A percentile compares a stretch with the other conserved stretches of the same genome.
Evolutionary conservation across 2,113 vertebrate genomes (phyloP).

Genomic region (Bungarus multicinctus): DNA sequence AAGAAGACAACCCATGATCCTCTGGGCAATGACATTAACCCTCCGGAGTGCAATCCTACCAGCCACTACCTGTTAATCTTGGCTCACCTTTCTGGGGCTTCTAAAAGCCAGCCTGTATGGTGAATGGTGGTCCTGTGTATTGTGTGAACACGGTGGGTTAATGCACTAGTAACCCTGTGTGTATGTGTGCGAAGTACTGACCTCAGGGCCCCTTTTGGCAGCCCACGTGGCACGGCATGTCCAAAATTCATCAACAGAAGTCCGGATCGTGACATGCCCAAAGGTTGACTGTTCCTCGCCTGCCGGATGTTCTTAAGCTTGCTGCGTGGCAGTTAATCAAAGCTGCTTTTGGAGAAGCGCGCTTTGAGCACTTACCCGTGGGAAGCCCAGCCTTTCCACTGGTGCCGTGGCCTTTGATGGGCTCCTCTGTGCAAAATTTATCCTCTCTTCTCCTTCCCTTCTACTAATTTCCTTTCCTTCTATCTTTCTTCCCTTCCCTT

Average conservation of each 20-base stretch:
- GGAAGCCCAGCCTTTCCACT: not conserved
- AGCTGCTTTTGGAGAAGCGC: not conserved
- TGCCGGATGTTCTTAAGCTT: not conserved
- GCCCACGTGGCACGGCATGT: not conserved
- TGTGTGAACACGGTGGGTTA: not conserved
- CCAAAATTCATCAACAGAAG: not conserved
- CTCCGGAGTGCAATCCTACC: too few species aligned
- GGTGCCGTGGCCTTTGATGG: not conserved
- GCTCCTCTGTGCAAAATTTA: not conserved
- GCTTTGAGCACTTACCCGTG: too few species aligned
- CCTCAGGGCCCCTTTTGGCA: not conserved
- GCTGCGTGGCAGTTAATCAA: not conserved
- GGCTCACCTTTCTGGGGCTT: not conserved
- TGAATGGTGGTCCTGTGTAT: not conserved
- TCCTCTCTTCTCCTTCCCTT: not conserved
- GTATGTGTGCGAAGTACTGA: not conserved
- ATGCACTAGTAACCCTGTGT: not conserved
- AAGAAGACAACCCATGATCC: too few species aligned
- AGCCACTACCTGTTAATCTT: not conserved
- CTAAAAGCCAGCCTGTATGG: not conserved
- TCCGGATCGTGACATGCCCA: not conserved
- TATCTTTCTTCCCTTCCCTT: too few species aligned
- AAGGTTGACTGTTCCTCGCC: not conserved
- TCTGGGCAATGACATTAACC: too few species aligned
- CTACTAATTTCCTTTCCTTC: too few species aligned